Percentiles rank a stretch among this genome's conserved stretches.
Conservation (phyloP, 2,797 vertebrate species). For the Coregonus suidteri region DNA sequence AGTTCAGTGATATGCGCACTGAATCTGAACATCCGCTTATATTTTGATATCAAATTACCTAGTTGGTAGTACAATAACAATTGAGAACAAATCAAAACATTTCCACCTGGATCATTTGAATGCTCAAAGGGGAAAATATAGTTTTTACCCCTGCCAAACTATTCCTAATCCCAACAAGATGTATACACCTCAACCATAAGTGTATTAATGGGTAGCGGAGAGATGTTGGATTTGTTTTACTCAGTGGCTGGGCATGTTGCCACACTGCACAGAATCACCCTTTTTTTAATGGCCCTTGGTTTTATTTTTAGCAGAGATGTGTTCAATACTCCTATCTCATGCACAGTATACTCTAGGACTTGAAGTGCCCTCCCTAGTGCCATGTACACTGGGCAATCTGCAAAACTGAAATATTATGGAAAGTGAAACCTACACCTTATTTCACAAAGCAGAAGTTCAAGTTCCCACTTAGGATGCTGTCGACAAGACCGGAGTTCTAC, state of each 20-base stretch:
- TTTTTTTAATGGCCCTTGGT: not conserved
- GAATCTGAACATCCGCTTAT: too few relatives aligned
- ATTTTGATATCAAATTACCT: too few relatives aligned
- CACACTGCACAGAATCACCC: not conserved
- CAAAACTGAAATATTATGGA: not conserved
- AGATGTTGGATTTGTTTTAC: slow-evolving; percentile 2
- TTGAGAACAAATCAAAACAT: too few relatives aligned
- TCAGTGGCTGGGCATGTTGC: not conserved
- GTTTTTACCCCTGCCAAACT: too few relatives aligned
- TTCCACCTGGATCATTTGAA: too few relatives aligned
- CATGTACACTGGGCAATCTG: not conserved
- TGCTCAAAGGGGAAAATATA: too few relatives aligned
- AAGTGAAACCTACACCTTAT: not conserved
- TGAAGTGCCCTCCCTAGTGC: not conserved
- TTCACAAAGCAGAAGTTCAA: not conserved
- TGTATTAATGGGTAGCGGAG: too few relatives aligned
- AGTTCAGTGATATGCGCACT: too few relatives aligned
- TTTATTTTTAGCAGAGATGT: slow-evolving; percentile 5
- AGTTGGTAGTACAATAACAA: too few relatives aligned
- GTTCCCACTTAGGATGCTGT: not conserved
- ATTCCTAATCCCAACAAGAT: too few relatives aligned
- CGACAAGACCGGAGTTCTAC: not conserved
- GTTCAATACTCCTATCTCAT: not conserved
- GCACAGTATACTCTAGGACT: not conserved
- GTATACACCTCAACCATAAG: too few relatives aligned